Evolutionary conservation across 2,888 invertebrate species (phyloP), one percentile per base, ranked within the genome.

Genomic region (Ferdinandea cuprea): DNA sequence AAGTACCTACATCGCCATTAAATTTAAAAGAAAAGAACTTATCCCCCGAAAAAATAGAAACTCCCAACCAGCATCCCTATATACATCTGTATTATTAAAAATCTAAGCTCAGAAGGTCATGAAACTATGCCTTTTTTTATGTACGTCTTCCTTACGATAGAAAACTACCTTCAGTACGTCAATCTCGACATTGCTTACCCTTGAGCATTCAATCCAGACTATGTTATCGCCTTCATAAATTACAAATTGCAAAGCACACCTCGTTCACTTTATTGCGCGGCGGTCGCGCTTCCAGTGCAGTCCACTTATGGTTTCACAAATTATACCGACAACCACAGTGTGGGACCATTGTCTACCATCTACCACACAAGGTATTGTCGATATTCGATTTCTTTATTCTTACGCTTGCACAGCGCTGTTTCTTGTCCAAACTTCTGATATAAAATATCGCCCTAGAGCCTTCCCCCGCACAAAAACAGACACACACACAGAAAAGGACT

Each of bases 351-450:
- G 66, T 56, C 66, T 79, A 52, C n/a, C n/a, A n/a, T n/a, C n/a
- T n/a, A n/a, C n/a, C n/a, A n/a, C n/a, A n/a, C 58, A 40, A 81
- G 71, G 54, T 65, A 69, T 46, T 76, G 76, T 71, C 80, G 80
- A 81, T 76, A 69, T 52, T 46, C 42, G 61, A 77, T 59, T 77
- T 83, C 78, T 78, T 73, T 83, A 72, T 66, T 76, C 56, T 11
- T 58, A 21, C 17, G 25, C 25, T 30, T 61, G 11, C 61, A 30
- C 5, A 11, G 19, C 19, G 19, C 9, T 19, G 21, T 17, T 5
- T 35, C 44, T 61, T 42, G 5, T 19, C 13, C 19, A 13, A 19
- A 54, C 32, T 44, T 17, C 17, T 1, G 40, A 25, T 52, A 30
- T 25, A 21, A 28, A 32, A 40, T 17, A 5, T 9, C 48, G 52